Base-by-base conservation (phyloP, 92 coral and sea anemone species). In the Scolanthus callimorphus region DNA sequence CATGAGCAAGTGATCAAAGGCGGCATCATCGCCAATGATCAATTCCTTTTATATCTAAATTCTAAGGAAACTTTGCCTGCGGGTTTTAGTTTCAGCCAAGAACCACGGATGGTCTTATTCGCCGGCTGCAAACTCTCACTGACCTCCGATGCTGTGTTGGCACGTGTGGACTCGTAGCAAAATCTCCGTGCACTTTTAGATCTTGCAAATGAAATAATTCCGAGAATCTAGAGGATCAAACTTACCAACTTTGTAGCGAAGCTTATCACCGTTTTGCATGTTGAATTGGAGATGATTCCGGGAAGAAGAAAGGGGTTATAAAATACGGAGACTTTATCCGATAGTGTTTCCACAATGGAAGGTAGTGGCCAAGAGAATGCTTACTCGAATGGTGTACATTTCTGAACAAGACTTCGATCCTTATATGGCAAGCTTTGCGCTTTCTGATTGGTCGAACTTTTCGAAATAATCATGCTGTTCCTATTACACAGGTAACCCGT, bases 231-330 rank as follows among this genome's bases (percentile, higher is more conserved):
- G 44, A 29, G 25, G 9, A 8, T 17, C 30, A 27, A 25, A 60
- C 90, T 74, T 68, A 83, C 96, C 90, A 68, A 89, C 90, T 89
- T 88, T 89, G 75, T 89, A 84, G 51, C 84, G 84, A 48, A 79
- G 76, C 46, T 83, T 78, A 74, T 81, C 90, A 49, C 84, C 79
- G 77, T 83, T 67, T 55, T 78, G 71, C 96, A 78, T 79, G 55
- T 27, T 79, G 74, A 45, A 23, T 20, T 62, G 49, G 29, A 9
- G 17, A 31, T 66, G 60, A 17, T 0, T 0, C 45, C 49, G 48
- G n/a, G 4, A 57, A 46, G 11, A 4, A 46, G 52, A 46, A 19
- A 15, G 15, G 43, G 15, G 41, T 34, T 34, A 15, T 15, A 15
- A 34, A 34, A 34, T 6, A 34, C 15, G 8, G 6, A 34, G 41